Percentiles rank a stretch among this genome's conserved stretches.
Evolutionary conservation across 1,140 invertebrate species (phyloP).

Genomic region (Scaptomyza pallida): DNA sequence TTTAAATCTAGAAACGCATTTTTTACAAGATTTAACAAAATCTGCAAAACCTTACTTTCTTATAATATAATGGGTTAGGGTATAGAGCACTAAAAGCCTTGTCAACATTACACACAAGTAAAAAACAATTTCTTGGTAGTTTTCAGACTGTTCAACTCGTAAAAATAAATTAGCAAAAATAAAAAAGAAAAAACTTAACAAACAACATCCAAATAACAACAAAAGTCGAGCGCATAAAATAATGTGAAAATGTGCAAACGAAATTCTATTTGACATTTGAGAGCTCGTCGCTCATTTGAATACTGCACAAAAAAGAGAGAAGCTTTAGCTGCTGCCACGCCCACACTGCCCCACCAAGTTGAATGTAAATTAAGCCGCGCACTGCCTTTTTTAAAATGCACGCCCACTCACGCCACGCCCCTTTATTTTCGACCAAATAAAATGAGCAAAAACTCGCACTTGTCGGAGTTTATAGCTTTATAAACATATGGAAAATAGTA

Average conservation of each 20-base stretch:
- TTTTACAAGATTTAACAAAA: too few relatives aligned
- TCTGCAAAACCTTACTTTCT: too few relatives aligned
- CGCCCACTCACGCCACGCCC: constrained; percentile 21
- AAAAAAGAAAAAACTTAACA: constrained; percentile 3
- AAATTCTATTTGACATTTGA: constrained; percentile 30
- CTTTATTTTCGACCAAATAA: neutral
- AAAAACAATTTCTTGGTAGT: constrained; percentile 15
- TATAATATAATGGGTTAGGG: too few relatives aligned
- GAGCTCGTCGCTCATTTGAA: constrained; percentile 14
- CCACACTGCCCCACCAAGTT: constrained; percentile 6
- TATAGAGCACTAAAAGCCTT: constrained; percentile 9
- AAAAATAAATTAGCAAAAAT: constrained; percentile 21
- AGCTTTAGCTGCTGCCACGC: constrained; percentile 2
- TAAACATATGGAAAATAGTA: neutral
- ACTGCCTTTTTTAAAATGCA: constrained; percentile 38
- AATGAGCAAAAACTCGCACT: constrained; percentile 5
- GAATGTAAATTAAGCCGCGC: constrained; percentile 36
- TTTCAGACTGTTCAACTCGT: neutral
- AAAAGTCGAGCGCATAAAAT: neutral
- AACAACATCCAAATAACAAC: neutral
- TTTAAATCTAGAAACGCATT: too few relatives aligned
- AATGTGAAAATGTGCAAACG: neutral
- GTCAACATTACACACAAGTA: neutral
- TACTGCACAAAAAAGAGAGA: neutral
- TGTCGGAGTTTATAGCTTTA: constrained; percentile 42